Conservation (phyloP, 2,888 invertebrate genomes). For the Acleris sparsana region DNA sequence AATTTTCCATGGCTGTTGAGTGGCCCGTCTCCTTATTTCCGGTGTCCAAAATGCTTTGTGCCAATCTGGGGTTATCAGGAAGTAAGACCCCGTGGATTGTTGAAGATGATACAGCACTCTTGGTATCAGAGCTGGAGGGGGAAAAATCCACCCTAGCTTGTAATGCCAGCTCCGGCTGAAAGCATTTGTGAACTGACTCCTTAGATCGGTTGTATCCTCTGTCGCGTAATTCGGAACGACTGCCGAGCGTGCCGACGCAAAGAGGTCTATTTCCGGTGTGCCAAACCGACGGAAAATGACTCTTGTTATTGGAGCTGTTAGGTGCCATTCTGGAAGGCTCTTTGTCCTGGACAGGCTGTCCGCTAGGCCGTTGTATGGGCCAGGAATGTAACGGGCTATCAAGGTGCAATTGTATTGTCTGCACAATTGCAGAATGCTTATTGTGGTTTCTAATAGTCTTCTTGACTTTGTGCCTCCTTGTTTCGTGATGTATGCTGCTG, state of each 20-base stretch:
- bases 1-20: no score
- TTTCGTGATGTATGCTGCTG: constrained; percentile 30
- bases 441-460: background rate
- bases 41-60: no score
- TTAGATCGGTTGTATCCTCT: no score
- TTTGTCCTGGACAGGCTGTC: constrained; percentile 13
- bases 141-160: no score
- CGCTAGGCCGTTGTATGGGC: constrained; percentile 1
- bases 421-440: background rate
- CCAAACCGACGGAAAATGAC: constrained; percentile 31
- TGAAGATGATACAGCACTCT: no score
- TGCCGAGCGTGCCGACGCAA: background rate
- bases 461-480: constrained; percentile 6
- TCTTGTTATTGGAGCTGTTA: constrained; percentile 29
- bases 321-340: constrained; percentile 4
- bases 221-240: no score
- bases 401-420: background rate
- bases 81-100: no score
- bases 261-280: constrained; percentile 14
- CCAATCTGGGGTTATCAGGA: no score
- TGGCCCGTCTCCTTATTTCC: no score
- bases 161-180: no score
- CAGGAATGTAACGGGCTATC: constrained; percentile 7
- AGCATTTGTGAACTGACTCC: no score
- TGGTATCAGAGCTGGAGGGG: no score